phyloP scores from a whole-genome alignment of 2,888 invertebrate genomes.

The Drosophila nr. perissopoda region DNA sequence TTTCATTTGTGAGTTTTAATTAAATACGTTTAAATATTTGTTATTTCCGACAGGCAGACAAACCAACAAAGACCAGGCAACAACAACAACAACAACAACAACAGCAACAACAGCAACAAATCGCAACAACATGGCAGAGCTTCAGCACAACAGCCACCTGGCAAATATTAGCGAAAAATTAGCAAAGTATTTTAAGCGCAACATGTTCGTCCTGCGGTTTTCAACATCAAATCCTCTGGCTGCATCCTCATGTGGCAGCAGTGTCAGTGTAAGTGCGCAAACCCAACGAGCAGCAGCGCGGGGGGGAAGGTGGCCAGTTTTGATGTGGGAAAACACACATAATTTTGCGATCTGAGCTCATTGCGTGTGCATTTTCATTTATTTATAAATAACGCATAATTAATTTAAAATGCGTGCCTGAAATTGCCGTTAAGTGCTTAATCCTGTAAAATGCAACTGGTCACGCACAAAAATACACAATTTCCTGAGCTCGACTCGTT shows the following conservation, averaged over 20 bases:
- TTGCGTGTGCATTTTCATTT: slow-evolving; percentile 74
- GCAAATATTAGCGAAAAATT: slow-evolving; percentile 80
- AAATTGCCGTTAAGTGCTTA: slow-evolving; percentile 78
- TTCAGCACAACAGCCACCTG: slow-evolving; percentile 52
- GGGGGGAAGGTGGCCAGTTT: not conserved
- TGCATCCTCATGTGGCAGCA: slow-evolving; percentile 33
- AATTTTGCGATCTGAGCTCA: slow-evolving; percentile 33
- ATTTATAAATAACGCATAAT: slow-evolving; percentile 77
- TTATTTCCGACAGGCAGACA: slow-evolving; percentile 73
- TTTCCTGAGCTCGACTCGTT: not conserved
- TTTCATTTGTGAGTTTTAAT: slow-evolving; percentile 81
- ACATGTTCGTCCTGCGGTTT: slow-evolving; percentile 78
- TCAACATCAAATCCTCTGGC: slow-evolving; percentile 64
- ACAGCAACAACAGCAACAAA: slow-evolving; percentile 22
- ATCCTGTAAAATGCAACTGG: slow-evolving; percentile 68
- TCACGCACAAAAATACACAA: slow-evolving; percentile 27
- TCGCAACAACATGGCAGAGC: slow-evolving; percentile 31
- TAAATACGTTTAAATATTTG: slow-evolving; percentile 82
- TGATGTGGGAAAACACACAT: slow-evolving; percentile 25
- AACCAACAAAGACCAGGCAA: slow-evolving; percentile 52
- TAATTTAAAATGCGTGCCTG: slow-evolving; percentile 78
- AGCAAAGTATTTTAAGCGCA: slow-evolving; percentile 78
- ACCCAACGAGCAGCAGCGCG: not conserved
- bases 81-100: slow-evolving; percentile 47
- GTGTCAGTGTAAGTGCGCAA: slow-evolving; percentile 3